Conservation (phyloP, 1,140 invertebrate genomes). For the Eciton burchellii region DNA sequence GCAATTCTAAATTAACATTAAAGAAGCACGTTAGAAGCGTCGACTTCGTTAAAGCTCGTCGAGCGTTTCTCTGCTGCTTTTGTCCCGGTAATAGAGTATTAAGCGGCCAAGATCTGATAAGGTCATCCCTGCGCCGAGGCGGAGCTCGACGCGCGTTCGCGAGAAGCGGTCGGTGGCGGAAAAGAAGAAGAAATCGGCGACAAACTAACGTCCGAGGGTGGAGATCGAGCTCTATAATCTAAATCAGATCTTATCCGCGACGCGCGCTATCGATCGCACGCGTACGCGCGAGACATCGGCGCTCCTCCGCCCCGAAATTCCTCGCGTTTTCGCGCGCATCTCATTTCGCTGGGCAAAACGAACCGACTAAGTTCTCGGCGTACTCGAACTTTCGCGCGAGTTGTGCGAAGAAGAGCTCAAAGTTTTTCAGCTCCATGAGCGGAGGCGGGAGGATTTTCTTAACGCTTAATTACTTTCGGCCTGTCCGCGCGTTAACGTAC, state of each 20-base stretch:
- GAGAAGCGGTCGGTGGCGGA: not conserved
- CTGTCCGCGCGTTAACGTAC: conserved; percentile 16
- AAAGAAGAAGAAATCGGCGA: not conserved
- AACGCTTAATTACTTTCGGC: conserved; percentile 57
- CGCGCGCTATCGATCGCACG: conserved; percentile 64
- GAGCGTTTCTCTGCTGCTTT: conserved; percentile 63
- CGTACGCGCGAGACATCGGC: not conserved
- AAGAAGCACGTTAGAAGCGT: conserved; percentile 62
- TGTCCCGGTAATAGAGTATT: conserved; percentile 74
- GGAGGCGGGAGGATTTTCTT: conserved; percentile 45
- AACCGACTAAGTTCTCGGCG: conserved; percentile 35
- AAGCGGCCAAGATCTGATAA: conserved; percentile 70
- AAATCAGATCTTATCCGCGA: conserved; percentile 72
- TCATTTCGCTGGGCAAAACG: conserved; percentile 28
- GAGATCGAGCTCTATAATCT: conserved; percentile 62
- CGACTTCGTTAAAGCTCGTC: conserved; percentile 72
- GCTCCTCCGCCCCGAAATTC: conserved; percentile 14
- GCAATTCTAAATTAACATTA: conserved; percentile 65
- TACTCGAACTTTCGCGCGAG: conserved; percentile 43
- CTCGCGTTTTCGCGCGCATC: conserved; percentile 53
- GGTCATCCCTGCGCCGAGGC: conserved; percentile 44
- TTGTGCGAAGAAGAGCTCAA: conserved; percentile 58
- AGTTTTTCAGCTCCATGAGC: conserved; percentile 54
- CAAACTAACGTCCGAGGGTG: conserved; percentile 8
- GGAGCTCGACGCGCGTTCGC: not conserved